Evolutionary conservation across 2,888 invertebrate species (phyloP), one percentile per base, ranked within the genome.

Genomic region (Portevinia maculata): DNA sequence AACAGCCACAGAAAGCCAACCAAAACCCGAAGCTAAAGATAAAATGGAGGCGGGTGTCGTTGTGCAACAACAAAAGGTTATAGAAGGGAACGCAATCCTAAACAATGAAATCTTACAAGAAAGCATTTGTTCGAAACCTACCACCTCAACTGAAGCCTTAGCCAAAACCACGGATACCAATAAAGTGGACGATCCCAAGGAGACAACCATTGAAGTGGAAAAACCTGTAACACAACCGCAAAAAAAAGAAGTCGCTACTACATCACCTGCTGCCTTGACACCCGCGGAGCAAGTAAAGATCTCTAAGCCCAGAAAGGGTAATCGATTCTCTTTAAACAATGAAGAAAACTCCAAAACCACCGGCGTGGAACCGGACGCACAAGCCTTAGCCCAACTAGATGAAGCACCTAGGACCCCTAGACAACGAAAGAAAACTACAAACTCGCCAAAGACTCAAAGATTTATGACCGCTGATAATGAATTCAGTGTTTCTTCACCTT

Each of bases 391-490:
- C 24, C 13, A 24, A 28, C n/a, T 9, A 24, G 37, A 39, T 4
- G 50, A 34, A 15, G 5, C 32, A 9, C 30, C 8, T 3, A 65
- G 28, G 7, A 30, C 15, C 7, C 24, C 41, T 2, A 28, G 21
- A 11, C 64, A 64, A 0, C 50, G 37, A 8, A 50, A 39, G 11
- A 50, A 50, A 64, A 3, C n/a, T 3, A 1, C 17, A 6, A 57
- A 7, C 59, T 1, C 30, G 1, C 8, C 32, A n/a, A 28, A 48
- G 24, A 8, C 48, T 1, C 24, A 24, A 24, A 48, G 24, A 13
- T 13, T n/a, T 13, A 5, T 9, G 6, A 0, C 13, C 5, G 24
- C 7, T 13, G n/a, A 4, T n/a, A 24, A 21, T n/a, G 24, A 41
- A 13, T 6, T 15, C 3, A 41, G 4, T 0, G 0, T 41, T 41